A percentile compares a stretch with the other conserved stretches of the same genome.
These are phyloP conservation scores for Drosophila lacteicornis DNA, from an alignment of 1,140 invertebrate genomes.

Conservation along the genomic window DNA sequence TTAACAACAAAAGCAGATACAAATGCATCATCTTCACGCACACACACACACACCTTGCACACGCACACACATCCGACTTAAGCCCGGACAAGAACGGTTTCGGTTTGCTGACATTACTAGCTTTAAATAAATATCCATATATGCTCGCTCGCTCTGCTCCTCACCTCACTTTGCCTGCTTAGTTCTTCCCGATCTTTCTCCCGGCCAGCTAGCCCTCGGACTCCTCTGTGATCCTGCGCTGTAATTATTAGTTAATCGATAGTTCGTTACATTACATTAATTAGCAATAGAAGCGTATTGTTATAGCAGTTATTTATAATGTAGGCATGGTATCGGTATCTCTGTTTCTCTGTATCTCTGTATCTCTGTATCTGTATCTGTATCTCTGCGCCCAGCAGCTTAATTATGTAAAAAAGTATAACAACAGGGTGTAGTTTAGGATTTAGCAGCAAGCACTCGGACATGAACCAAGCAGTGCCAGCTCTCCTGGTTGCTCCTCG, in stretches of 20 bases:
- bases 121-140: slow-evolving; percentile 33
- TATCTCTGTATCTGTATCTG: slow-evolving; percentile 11
- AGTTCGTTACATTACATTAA: slow-evolving; percentile 51
- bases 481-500: neutral
- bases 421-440: neutral
- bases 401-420: slow-evolving; percentile 27
- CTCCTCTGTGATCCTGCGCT: neutral
- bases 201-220: neutral
- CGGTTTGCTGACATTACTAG: slow-evolving; percentile 7
- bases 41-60: neutral
- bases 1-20: slow-evolving; percentile 45
- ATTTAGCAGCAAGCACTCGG: no score
- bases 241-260: slow-evolving; percentile 39
- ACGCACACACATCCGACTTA: neutral
- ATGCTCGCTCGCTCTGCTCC: neutral
- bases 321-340: slow-evolving; percentile 33
- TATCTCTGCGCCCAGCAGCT: slow-evolving; percentile 21
- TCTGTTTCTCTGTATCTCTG: slow-evolving; percentile 1
- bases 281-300: slow-evolving; percentile 57
- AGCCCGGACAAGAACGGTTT: slow-evolving; percentile 7
- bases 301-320: slow-evolving; percentile 47
- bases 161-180: neutral
- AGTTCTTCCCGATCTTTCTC: neutral
- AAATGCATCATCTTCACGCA: slow-evolving; percentile 27
- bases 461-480: no score